These are phyloP conservation scores for Diorhabda sublineata DNA, from an alignment of 1,140 invertebrate genomes.

Conservation along the genomic window DNA sequence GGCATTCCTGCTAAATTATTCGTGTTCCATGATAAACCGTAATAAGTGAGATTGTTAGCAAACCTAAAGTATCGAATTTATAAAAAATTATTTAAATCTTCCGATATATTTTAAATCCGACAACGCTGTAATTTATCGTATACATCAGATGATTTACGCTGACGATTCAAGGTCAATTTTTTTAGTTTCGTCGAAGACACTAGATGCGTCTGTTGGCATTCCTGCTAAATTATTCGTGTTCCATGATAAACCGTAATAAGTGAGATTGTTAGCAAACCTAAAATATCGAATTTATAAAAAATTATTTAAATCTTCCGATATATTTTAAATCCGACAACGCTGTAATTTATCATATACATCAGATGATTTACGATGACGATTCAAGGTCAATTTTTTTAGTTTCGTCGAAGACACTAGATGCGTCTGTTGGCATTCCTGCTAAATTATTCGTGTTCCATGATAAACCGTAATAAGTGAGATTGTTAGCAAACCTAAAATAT, in stretches of 20 bases:
- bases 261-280: slow-evolving; percentile 73
- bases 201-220: too few species aligned
- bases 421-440: too few species aligned
- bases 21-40: slow-evolving; percentile 76
- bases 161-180: too few species aligned
- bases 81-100: too few species aligned
- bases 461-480: slow-evolving; percentile 76
- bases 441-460: slow-evolving; percentile 75
- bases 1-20: slow-evolving; percentile 68
- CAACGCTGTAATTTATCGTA: too few species aligned
- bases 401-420: slow-evolving; percentile 70
- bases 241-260: slow-evolving; percentile 80
- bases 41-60: slow-evolving; percentile 75
- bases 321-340: too few species aligned
- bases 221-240: slow-evolving; percentile 71
- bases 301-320: too few species aligned
- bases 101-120: too few species aligned
- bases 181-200: slow-evolving; percentile 67
- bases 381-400: slow-evolving; percentile 46
- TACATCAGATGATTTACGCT: too few species aligned
- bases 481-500: slow-evolving; percentile 66
- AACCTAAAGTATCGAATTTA: slow-evolving; percentile 54
- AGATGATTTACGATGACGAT: too few species aligned
- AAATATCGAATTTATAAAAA: slow-evolving; percentile 23
- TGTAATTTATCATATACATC: too few species aligned